A percentile compares a stretch with the other conserved stretches of the same genome.
phyloP scores from a whole-genome alignment of 2,797 vertebrate genomes.

The Mormyrus proboscirostris region DNA sequence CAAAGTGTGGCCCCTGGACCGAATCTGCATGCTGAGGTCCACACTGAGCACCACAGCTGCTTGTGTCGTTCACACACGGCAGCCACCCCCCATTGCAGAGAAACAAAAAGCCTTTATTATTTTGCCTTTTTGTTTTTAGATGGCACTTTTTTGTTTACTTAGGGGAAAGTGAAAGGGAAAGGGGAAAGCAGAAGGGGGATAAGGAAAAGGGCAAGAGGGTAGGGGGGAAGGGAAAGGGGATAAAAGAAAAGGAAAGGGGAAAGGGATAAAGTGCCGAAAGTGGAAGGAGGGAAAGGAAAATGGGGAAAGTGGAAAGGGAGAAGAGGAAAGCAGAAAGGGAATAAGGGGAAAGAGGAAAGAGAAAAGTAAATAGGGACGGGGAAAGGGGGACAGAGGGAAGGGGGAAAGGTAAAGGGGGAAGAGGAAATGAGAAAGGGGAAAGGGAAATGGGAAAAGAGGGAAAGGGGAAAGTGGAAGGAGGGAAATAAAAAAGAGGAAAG shows the following conservation, averaged over 20 bases:
- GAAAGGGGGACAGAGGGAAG: too few species aligned
- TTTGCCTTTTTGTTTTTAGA: not conserved
- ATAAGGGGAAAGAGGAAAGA: not conserved
- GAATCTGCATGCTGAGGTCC: not conserved
- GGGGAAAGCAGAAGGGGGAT: too few species aligned
- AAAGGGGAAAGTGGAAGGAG: too few species aligned
- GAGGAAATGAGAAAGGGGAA: too few species aligned
- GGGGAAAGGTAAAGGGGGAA: too few species aligned
- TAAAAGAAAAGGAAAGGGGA: too few species aligned
- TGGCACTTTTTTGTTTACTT: not conserved
- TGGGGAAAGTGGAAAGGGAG: too few species aligned
- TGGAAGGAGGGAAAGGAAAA: too few species aligned
- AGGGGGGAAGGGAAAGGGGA: too few species aligned
- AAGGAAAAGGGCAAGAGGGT: constrained; percentile 68
- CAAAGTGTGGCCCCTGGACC: not conserved
- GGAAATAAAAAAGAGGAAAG: too few species aligned
- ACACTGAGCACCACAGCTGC: not conserved
- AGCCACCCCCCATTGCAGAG: not conserved
- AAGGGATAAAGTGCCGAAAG: too few species aligned
- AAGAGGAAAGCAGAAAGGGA: not conserved
- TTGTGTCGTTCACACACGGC: not conserved
- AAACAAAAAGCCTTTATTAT: not conserved
- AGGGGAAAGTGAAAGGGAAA: not conserved
- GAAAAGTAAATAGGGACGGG: not conserved
- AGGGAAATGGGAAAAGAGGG: too few species aligned